Evolutionary conservation across 92 coral and sea anemone genomes (phyloP), one percentile per base, ranked within the genome.

Genomic region (Epizoanthus ramosus): DNA sequence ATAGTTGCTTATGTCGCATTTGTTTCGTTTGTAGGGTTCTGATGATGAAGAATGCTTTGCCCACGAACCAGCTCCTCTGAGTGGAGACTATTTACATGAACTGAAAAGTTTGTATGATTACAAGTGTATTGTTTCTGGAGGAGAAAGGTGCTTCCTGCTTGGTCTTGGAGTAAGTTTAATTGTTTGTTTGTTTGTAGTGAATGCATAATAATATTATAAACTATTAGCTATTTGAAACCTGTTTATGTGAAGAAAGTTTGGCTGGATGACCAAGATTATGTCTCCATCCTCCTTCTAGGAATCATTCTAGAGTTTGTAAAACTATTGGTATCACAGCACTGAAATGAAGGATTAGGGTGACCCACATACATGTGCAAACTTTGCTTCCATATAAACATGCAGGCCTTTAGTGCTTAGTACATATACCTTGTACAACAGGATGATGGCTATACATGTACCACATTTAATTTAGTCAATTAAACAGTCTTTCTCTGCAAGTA

Each of bases 61-160:
- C 21, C 75, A 80, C 50, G 90, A 88, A 70, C 88, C 95, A 21
- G 92, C 93, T 3, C 67, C 43, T 68, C 80, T 95, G 59, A 93
- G 85, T 68, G 82, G 85, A 57, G 80, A 89, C 56, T 86, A 89
- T 81, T 74, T 95, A 18, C 91, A 88, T 15, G 92, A 93, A 68
- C 86, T 95, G 23, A 93, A 90, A 75, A 85, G 89, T 60, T 71
- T 95, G 84, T 90, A 92, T 73, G 93, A 95, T 74, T 95, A 87
- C 98, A 95, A 93, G 79, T 95, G 98, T 41, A 77, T 89, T 73
- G 94, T 95, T 35, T 93, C 96, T 14, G 95, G 93, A 35, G 98
- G 98, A 61, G 94, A 92, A 33, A 85, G 95, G 19, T 95, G 67
- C 23, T 95, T 93, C 73, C 68, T 95, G 14, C 91, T 95, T 75